A percentile compares a stretch with the other conserved stretches of the same genome.
phyloP scores from a whole-genome alignment of 2,797 vertebrate genomes.

The Poliocrania exsul region DNA sequence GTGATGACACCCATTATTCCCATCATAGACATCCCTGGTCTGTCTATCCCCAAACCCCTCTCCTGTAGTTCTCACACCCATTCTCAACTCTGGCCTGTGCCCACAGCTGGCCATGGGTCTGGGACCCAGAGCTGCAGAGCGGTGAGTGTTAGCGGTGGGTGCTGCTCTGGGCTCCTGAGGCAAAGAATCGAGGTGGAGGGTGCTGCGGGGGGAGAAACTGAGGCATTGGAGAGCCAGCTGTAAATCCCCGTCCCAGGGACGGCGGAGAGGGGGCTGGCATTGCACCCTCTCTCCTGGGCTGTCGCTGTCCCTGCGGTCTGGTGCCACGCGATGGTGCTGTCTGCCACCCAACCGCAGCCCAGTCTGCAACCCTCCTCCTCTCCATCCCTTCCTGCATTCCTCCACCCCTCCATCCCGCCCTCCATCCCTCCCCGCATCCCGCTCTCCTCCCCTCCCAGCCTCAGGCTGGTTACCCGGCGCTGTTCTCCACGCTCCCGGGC shows the following conservation, averaged over 20 bases:
- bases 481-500: background rate
- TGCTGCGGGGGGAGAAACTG: background rate
- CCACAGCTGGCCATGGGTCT: background rate
- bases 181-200: background rate
- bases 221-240: background rate
- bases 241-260: background rate
- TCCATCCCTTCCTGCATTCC: background rate
- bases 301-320: background rate
- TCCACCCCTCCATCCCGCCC: background rate
- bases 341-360: background rate
- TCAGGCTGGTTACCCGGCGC: background rate
- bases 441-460: background rate
- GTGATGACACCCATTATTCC: fast-evolving
- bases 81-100: background rate
- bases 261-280: background rate
- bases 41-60: background rate
- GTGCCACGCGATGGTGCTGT: constrained; percentile 63
- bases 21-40: no score
- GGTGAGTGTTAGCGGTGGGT: background rate
- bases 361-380: background rate
- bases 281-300: background rate
- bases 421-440: background rate
- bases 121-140: background rate
- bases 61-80: background rate
- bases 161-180: background rate